Evolutionary conservation across 2,113 vertebrate genomes (phyloP), one percentile per base, ranked within the genome.

Genomic region (Clinocottus analis): DNA sequence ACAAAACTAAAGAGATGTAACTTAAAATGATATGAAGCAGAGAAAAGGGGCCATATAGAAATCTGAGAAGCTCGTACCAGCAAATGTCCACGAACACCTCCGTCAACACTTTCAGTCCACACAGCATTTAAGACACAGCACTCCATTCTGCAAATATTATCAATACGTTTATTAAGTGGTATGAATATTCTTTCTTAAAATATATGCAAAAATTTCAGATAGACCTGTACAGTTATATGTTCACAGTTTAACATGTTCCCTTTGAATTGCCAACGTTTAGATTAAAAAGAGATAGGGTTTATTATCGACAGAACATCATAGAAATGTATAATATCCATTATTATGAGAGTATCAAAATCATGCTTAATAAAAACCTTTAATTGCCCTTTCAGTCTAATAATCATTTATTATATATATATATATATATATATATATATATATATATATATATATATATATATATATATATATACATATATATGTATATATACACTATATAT

Each of bases 181-280:
- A 92, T 84, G 78, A 87, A 91, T 89, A 91, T 89, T 88, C 60
- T 81, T 95, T 96, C 95, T 93, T 93, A 95, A 95, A 95, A 95
- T 94, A 92, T 95, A 96, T 94, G 95, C 82, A 87, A 90, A 25
- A 85, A 94, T 89, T 91, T 86, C 95, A 89, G 85, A 96, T 90
- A 95, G 89, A 95, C 93, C 95, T 97, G 95, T 96, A 97, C 96
- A 98, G 92, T 94, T 90, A 96, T 95, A 95, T 94, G 91, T 97
- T 98, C 97, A 98, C 97, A 98, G 97, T 96, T 96, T 95, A 92
- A 96, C 92, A 96, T 95, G 93, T 97, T 97, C 96, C 97, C 95
- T 95, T 96, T 94, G 94, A 96, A 97, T 95, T 96, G 95, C 95
- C 93, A 94, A 95, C 72, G n/a, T 61, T 82, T 76, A 94, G 85